Evolutionary conservation across 2,797 vertebrate species (phyloP).

Genomic region (Hozukius guyotensis): DNA sequence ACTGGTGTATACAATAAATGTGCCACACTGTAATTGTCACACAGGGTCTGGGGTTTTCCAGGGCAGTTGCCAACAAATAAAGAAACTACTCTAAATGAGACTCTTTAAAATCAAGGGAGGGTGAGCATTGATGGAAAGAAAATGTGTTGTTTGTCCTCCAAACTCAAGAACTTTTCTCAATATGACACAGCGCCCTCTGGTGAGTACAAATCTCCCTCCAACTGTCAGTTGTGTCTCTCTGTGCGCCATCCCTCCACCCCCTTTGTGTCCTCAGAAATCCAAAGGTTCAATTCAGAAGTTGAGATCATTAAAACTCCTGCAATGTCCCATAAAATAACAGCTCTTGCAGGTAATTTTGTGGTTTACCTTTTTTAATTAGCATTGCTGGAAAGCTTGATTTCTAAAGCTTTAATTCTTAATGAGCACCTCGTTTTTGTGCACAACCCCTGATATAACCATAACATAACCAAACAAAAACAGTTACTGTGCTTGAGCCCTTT

Average conservation of each 20-base stretch:
- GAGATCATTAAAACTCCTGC: neutral
- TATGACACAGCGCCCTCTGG: conserved; percentile 23
- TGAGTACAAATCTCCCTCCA: neutral
- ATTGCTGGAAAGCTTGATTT: neutral
- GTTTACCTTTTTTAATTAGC: neutral
- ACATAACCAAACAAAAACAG: neutral
- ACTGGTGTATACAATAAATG: no score
- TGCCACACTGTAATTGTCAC: no score
- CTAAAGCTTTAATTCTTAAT: neutral
- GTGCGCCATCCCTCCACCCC: no score
- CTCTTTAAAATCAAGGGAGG: neutral
- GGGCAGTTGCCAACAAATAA: neutral
- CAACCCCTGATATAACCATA: neutral
- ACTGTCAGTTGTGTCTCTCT: neutral
- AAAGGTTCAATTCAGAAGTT: neutral
- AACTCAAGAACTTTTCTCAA: neutral
- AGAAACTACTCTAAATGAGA: neutral
- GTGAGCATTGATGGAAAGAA: neutral
- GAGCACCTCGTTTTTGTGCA: neutral
- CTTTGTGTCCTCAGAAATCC: neutral
- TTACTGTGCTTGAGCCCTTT: neutral
- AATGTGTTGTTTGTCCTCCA: neutral
- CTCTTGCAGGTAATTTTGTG: neutral
- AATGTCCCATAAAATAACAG: neutral
- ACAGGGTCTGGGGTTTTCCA: no score